These are phyloP conservation scores for Osmoderma eremita DNA, from an alignment of 2,888 invertebrate species.

Conservation along the genomic window DNA sequence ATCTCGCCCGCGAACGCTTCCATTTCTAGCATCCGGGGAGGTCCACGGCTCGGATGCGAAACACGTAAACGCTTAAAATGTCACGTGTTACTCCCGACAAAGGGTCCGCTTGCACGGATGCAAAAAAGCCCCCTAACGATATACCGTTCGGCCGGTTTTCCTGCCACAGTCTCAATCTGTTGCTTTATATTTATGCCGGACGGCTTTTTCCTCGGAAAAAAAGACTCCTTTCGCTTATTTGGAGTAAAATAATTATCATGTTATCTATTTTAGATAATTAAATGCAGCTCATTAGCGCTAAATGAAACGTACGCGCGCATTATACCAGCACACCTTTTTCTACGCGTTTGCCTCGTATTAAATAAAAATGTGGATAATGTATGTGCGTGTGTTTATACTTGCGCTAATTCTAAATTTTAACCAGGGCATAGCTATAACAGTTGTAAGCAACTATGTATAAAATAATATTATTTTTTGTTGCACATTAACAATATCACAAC, in stretches of 20 bases:
- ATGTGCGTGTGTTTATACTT: too few species aligned
- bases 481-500: too few species aligned
- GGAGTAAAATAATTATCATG: conserved; percentile 50
- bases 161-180: conserved; percentile 47
- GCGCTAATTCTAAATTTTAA: too few species aligned
- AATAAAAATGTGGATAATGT: too few species aligned
- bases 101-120: conserved; percentile 46
- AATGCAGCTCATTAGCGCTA: conserved; percentile 38
- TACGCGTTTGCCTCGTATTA: neutral
- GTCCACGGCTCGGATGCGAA: conserved; percentile 46
- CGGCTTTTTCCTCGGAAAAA: conserved; percentile 36
- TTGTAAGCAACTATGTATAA: too few species aligned
- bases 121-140: conserved; percentile 49
- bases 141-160: conserved; percentile 48
- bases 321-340: conserved; percentile 34
- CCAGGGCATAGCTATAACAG: too few species aligned
- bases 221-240: conserved; percentile 47
- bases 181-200: conserved; percentile 46
- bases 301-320: conserved; percentile 34
- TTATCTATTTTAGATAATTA: conserved; percentile 39
- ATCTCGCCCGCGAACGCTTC: conserved; percentile 31
- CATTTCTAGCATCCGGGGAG: conserved; percentile 41
- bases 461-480: too few species aligned
- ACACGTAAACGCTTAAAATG: conserved; percentile 54
- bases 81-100: conserved; percentile 55